Base-by-base conservation (phyloP, 1,140 invertebrate genomes). In the Carcinoscorpius rotundicauda region DNA sequence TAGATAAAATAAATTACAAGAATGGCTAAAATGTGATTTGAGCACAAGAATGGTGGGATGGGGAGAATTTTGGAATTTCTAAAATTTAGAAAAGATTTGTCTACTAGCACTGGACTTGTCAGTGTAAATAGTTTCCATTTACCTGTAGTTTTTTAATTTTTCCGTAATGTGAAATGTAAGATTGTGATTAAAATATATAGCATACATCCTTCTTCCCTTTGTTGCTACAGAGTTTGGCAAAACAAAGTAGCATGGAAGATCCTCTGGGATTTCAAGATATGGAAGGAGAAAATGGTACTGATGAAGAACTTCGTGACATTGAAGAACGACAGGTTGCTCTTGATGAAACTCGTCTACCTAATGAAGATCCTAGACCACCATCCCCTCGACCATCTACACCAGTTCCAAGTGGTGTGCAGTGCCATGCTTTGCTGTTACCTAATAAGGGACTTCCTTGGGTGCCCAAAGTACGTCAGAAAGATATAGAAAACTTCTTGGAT, bases 391-490 rank as follows among this genome's bases (percentile, higher is more conserved):
- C 73, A 51, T 68, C 66, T 2, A 70, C 68, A 57, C 70, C 70
- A 10, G 8, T 66, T 4, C 64, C 66, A 5, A 71, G 73, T 58
- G 71, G 72, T 60, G 75, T 76, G 62, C 74, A 74, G 58, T 67
- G 75, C 53, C 74, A 77, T 64, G 73, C 49, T 4, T 49, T 8
- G 9, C 29, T 51, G n/a, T 6, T 58, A 10, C 48, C 56, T 29
- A 66, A 68, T 11, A 74, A 73, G 66, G 68, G 86, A 65, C 80
- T 98, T 67, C 94, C 95, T 3, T 98, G 94, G 95, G 85, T 87
- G 68, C 93, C 94, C 6, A 98, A 98, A 84, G 93, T 97, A n/a
- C 81, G 91, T 5, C 87, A 92, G 73, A 91, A 89, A 79, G 92
- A 96, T 75, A 86, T 97, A 59, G 91, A 97, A 72, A 80, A 82